A percentile compares a stretch with the other conserved stretches of the same genome.
phyloP scores from a whole-genome alignment of 2,888 invertebrate species.

The Cylindroiulus punctatus region DNA sequence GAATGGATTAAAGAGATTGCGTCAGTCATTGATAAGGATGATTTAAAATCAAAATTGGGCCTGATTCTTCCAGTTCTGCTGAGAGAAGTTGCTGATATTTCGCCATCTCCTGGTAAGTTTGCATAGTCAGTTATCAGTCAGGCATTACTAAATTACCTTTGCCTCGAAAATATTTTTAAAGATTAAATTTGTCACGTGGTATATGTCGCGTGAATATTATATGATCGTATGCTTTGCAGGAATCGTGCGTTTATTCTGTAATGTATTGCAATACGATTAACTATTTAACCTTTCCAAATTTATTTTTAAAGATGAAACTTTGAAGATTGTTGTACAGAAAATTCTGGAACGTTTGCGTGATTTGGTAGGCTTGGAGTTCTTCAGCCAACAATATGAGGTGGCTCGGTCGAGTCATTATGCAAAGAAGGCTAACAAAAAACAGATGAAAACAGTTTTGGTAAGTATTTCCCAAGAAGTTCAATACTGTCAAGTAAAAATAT shows the following conservation, averaged over 20 bases:
- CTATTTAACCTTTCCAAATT: background rate
- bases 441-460: conserved; percentile 51
- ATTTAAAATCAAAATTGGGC: conserved; percentile 68
- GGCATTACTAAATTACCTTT: no score
- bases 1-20: conserved; percentile 83
- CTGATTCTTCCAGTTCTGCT: conserved; percentile 75
- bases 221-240: no score
- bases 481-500: no score
- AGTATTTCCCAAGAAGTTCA: conserved; percentile 52
- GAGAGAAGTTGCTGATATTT: conserved; percentile 63
- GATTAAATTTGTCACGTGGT: no score
- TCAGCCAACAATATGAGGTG: conserved; percentile 70
- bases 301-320: conserved; percentile 68
- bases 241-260: no score
- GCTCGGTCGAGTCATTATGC: background rate
- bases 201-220: background rate
- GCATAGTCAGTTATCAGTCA: no score
- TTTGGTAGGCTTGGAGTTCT: conserved; percentile 79
- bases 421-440: conserved; percentile 31
- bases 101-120: background rate
- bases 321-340: conserved; percentile 73
- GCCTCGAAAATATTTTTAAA: no score
- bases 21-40: conserved; percentile 71
- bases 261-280: background rate
- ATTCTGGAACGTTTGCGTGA: conserved; percentile 79